Base-by-base conservation (phyloP, 2,797 vertebrate genomes). In the Cossypha polioptera region DNA sequence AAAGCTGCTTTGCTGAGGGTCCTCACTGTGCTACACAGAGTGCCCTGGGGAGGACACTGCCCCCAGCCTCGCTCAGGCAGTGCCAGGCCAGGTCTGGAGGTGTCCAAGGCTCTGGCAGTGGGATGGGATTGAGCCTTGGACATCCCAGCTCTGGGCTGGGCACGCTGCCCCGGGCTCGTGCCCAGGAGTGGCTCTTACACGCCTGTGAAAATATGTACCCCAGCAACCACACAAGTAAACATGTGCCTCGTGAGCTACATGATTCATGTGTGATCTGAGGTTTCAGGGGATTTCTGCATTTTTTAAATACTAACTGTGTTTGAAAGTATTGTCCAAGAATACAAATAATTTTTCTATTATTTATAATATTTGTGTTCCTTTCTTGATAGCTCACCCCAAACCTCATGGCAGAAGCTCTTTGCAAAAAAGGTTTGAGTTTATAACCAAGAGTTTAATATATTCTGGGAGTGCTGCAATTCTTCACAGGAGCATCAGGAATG, bases 121-220 rank as follows among this genome's bases (percentile, higher is more conserved):
- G 54, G 50, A 36, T 0, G 4, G 75, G 47, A 35, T 9, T 1
- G 19, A 83, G 76, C 51, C 47, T 53, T 0, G 3, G 55, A 29
- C 59, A 58, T 12, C 87, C 45, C 59, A 59, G 67, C 35, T 24
- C 42, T 13, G 2, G 4, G 38, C 35, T 0, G 38, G 87, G 79
- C 87, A 53, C 2, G 0, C 19, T 78, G 87, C 81, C 91, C 68
- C 13, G 0, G 45, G 7, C 66, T 72, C 3, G 3, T 24, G 20
- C 81, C 73, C 5, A 0, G 79, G 74, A 93, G 95, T 76, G 1
- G 54, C 97, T 96, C 96, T 98, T 94, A 96, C 94, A 95, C 31
- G 90, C 91, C 95, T 96, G 92, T 76, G 81, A 95, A 97, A 98
- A 88, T 97, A 97, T 95, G 95, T 93, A 96, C 93, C 82, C 93